phyloP scores from a whole-genome alignment of 2,888 invertebrate genomes.

The Zele albiditarsus region DNA sequence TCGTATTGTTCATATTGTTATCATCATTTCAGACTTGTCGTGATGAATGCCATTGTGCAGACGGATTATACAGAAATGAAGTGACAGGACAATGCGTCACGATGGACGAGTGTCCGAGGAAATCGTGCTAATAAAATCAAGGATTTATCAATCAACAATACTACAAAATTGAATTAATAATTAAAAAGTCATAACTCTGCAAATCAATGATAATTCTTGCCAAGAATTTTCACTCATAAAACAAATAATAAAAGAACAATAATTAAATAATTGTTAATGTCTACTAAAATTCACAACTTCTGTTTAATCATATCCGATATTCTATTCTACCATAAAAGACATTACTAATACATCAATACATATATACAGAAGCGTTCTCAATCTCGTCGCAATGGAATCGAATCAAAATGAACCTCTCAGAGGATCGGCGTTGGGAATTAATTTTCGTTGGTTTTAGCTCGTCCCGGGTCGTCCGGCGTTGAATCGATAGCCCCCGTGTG shows the following conservation, averaged over 20 bases:
- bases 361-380: constrained; percentile 3
- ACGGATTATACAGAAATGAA: background rate
- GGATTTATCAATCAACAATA: background rate
- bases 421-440: constrained; percentile 39
- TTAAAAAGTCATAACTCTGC: background rate
- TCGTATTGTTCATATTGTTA: background rate
- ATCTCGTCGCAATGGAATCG: constrained; percentile 31
- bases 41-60: background rate
- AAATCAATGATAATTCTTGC: too few species aligned
- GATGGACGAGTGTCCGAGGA: background rate
- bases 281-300: too few species aligned
- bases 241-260: too few species aligned
- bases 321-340: background rate
- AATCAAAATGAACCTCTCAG: constrained; percentile 39
- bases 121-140: background rate
- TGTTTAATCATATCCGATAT: background rate
- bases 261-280: too few species aligned
- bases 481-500: constrained; percentile 38
- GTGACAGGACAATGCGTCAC: background rate
- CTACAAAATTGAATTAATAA: background rate
- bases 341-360: background rate
- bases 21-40: background rate
- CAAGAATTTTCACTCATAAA: too few species aligned
- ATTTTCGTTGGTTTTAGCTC: constrained; percentile 35
- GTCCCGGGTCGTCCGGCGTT: constrained; percentile 35